These are phyloP conservation scores for Scolanthus callimorphus DNA, from an alignment of 92 coral and sea anemone species.

Conservation along the genomic window DNA sequence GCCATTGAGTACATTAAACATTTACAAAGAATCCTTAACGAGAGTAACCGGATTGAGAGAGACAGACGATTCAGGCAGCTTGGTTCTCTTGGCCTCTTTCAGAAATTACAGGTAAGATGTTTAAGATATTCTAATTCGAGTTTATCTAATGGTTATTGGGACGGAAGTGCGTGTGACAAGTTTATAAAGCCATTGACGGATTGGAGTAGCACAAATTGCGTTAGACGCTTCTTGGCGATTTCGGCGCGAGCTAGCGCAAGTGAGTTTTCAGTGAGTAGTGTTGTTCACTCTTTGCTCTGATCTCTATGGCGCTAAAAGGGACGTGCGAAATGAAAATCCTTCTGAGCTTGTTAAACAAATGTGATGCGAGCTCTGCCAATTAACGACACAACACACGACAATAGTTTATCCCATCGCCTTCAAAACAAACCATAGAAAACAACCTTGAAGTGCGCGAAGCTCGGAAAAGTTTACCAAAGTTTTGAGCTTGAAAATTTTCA, in stretches of 20 bases:
- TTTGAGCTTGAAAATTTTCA: too few relatives aligned
- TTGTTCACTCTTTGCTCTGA: too few relatives aligned
- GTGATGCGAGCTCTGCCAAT: neutral
- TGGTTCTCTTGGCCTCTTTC: slow-evolving; percentile 61
- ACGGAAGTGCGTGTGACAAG: neutral
- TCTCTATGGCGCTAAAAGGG: too few relatives aligned
- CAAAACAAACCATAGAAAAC: too few relatives aligned
- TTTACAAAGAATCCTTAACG: slow-evolving; percentile 77
- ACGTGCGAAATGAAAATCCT: neutral
- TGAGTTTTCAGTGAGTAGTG: too few relatives aligned
- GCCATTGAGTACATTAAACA: slow-evolving; percentile 91
- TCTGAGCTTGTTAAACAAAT: neutral
- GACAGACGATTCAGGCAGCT: slow-evolving; percentile 66
- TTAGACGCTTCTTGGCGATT: too few relatives aligned
- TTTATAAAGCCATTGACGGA: neutral
- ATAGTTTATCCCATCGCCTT: too few relatives aligned
- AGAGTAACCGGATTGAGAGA: slow-evolving; percentile 70
- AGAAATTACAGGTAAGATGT: slow-evolving; percentile 41
- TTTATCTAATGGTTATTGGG: neutral
- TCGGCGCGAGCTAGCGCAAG: too few relatives aligned
- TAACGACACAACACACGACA: too few relatives aligned
- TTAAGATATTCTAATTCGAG: slow-evolving; percentile 1
- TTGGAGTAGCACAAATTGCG: too few relatives aligned
- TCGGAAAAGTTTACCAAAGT: too few relatives aligned
- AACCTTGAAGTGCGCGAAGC: too few relatives aligned